Conservation (phyloP, 1,140 invertebrate species). For the Drosophila lowei region DNA sequence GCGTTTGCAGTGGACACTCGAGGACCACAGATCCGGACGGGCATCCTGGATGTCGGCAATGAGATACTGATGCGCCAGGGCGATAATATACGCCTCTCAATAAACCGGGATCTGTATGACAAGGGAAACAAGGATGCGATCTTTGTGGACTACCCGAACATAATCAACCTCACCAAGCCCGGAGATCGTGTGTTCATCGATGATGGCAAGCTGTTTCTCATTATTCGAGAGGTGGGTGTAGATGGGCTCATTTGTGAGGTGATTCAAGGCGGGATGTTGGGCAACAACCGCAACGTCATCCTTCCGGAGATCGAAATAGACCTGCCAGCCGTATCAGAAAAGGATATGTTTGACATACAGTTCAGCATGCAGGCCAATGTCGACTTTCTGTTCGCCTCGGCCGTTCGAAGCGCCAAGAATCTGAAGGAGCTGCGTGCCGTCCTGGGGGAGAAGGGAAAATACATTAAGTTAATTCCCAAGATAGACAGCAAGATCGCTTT, state of each 20-base stretch:
- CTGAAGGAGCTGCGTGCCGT: conserved; percentile 94
- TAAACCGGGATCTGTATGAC: conserved; percentile 91
- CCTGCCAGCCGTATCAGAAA: conserved; percentile 98
- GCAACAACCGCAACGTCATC: conserved; percentile 97
- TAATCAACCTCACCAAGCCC: conserved; percentile 94
- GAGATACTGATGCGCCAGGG: conserved; percentile 92
- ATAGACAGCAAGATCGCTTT: conserved; percentile 99
- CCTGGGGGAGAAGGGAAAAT: conserved; percentile 95
- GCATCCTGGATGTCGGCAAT: conserved; percentile 90
- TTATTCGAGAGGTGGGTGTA: conserved; percentile 88
- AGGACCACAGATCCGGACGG: conserved; percentile 98
- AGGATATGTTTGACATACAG: conserved; percentile 95
- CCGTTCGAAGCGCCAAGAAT: conserved; percentile 95
- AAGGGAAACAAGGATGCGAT: conserved; percentile 90
- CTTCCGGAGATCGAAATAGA: conserved; percentile 97
- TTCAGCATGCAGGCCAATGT: conserved; percentile 97
- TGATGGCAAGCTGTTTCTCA: conserved; percentile 97
- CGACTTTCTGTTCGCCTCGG: conserved; percentile 99
- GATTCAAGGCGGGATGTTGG: conserved; percentile 97
- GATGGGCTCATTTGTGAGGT: conserved; percentile 89
- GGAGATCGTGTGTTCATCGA: conserved; percentile 96
- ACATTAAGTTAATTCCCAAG: conserved; percentile 97
- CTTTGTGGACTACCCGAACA: conserved; percentile 96
- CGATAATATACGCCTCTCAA: conserved; percentile 93
- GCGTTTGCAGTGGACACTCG: conserved; percentile 95